Conservation (phyloP, 1,140 invertebrate genomes). For the Lordiphosa collinella region DNA sequence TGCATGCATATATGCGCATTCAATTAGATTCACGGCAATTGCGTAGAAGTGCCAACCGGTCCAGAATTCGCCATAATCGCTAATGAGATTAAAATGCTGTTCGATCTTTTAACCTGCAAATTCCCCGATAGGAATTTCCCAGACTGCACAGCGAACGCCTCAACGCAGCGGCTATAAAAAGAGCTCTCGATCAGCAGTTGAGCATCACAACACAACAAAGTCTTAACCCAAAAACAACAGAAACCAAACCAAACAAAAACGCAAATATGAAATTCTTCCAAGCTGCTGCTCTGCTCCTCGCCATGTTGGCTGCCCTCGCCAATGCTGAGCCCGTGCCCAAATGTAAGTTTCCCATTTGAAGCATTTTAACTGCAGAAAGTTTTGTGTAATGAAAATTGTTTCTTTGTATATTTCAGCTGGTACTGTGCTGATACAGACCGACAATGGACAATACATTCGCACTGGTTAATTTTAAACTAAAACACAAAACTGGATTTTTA, state of each 20-base stretch:
- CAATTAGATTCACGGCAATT: background rate
- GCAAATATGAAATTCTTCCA: constrained; percentile 64
- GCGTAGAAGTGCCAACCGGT: constrained; percentile 55
- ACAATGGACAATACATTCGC: constrained; percentile 59
- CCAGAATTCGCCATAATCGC: constrained; percentile 32
- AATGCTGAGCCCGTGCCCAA: constrained; percentile 49
- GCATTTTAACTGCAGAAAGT: background rate
- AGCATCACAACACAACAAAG: constrained; percentile 40
- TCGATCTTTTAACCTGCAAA: constrained; percentile 51
- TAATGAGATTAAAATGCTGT: constrained; percentile 26
- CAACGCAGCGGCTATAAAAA: constrained; percentile 37
- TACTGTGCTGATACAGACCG: constrained; percentile 58
- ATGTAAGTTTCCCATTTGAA: constrained; percentile 33
- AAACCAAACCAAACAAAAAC: too few species aligned
- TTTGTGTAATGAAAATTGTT: background rate
- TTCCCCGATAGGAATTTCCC: constrained; percentile 50
- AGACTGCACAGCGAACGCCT: background rate
- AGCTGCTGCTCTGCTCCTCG: constrained; percentile 58
- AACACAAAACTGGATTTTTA: too few species aligned
- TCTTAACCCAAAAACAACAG: constrained; percentile 13
- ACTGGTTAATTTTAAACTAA: constrained; percentile 35
- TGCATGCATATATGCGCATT: background rate
- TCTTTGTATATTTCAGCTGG: constrained; percentile 25
- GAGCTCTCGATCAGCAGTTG: constrained; percentile 4
- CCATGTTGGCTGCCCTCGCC: constrained; percentile 59